Conservation (phyloP, 2,888 invertebrate species). For the Notodonta dromedarius region DNA sequence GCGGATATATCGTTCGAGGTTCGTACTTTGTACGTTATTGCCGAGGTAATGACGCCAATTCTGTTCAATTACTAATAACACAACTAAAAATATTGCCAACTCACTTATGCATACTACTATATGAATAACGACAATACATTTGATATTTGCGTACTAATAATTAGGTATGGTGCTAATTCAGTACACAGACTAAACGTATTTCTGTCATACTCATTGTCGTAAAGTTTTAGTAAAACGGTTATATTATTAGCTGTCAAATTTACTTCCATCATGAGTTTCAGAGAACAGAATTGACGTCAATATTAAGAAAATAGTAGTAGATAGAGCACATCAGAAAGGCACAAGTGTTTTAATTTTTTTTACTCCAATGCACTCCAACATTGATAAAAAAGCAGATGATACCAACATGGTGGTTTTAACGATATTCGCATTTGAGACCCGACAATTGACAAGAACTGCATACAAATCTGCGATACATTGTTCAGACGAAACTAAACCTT, state of each 20-base stretch:
- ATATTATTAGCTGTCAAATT: no score
- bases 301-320: neutral
- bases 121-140: no score
- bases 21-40: slow-evolving; percentile 1
- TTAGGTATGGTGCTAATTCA: no score
- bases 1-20: slow-evolving; percentile 23
- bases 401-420: neutral
- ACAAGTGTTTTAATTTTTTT: slow-evolving; percentile 9
- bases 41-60: neutral
- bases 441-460: slow-evolving; percentile 30
- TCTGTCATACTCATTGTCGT: no score
- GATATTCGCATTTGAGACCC: slow-evolving; percentile 26
- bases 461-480: slow-evolving; percentile 29
- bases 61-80: no score
- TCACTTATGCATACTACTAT: no score
- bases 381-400: neutral
- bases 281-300: neutral
- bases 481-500: slow-evolving; percentile 11
- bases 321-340: slow-evolving; percentile 7
- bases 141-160: no score
- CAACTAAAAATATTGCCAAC: no score
- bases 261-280: no score
- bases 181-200: no score
- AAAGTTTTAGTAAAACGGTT: no score
- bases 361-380: slow-evolving; percentile 6